phyloP scores from a whole-genome alignment of 2,888 invertebrate genomes.

The Pyrrhia umbra region DNA sequence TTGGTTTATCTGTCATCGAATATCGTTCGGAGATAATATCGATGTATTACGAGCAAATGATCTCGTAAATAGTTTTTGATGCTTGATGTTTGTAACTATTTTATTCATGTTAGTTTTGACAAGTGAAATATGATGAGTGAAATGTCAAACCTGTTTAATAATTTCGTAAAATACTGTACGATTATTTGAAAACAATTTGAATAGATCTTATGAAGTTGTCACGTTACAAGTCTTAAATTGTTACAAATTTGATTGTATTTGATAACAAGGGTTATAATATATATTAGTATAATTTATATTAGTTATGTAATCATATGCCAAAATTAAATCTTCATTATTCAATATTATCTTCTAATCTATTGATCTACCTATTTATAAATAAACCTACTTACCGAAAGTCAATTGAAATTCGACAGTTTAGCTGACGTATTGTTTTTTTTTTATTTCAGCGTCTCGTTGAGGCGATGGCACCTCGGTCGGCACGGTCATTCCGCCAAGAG shows the following conservation, averaged over 20 bases:
- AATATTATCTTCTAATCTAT: neutral
- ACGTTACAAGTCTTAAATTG: too few species aligned
- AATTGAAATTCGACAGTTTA: constrained; percentile 9
- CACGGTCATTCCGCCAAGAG: constrained; percentile 95
- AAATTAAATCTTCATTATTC: neutral
- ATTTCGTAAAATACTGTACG: too few species aligned
- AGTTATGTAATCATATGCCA: neutral
- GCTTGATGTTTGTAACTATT: neutral
- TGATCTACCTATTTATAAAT: neutral
- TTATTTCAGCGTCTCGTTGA: constrained; percentile 91
- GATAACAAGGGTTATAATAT: too few species aligned
- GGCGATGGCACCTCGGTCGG: constrained; percentile 92
- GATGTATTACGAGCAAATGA: neutral
- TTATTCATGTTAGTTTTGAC: neutral
- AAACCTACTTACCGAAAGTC: neutral
- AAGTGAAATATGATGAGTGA: neutral
- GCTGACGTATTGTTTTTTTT: constrained; percentile 36
- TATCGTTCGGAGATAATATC: constrained; percentile 4
- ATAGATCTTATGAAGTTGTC: too few species aligned
- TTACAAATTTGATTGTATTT: too few species aligned
- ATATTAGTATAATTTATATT: too few species aligned
- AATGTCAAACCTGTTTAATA: too few species aligned
- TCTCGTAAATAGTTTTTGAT: constrained; percentile 12
- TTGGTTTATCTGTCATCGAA: constrained; percentile 44
- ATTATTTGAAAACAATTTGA: too few species aligned